Conservation (phyloP, 2,888 invertebrate species). For the Orthonychiurus folsomi region DNA sequence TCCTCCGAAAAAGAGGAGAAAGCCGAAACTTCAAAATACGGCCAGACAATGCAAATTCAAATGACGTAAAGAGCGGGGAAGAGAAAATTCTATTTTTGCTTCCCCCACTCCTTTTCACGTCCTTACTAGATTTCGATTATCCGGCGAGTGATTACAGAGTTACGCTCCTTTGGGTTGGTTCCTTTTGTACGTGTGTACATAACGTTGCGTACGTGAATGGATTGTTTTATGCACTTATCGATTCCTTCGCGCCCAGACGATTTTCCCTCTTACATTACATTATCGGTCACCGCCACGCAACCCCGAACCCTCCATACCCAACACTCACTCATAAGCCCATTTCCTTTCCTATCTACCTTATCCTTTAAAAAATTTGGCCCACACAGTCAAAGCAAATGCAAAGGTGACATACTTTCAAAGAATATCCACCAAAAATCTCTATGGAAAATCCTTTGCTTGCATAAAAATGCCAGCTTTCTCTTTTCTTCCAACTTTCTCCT, state of each 20-base stretch:
- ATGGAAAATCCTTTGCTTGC: too few relatives aligned
- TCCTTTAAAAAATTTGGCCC: too few relatives aligned
- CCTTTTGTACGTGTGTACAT: background rate
- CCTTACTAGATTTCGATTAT: background rate
- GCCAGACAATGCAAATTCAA: background rate
- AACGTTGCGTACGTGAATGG: background rate
- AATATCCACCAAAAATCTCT: too few relatives aligned
- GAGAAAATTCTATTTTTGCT: background rate
- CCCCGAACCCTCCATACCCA: too few relatives aligned
- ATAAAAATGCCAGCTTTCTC: background rate
- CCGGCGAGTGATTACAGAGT: background rate
- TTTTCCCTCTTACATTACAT: too few relatives aligned
- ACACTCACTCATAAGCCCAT: too few relatives aligned
- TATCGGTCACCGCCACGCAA: too few relatives aligned
- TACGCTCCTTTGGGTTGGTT: background rate
- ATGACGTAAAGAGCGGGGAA: background rate
- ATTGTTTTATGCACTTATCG: constrained; percentile 1
- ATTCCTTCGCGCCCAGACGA: background rate
- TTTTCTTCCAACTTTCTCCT: background rate
- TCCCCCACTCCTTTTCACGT: background rate
- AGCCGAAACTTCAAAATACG: background rate
- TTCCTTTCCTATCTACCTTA: too few relatives aligned
- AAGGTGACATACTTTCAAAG: background rate
- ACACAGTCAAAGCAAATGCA: background rate
- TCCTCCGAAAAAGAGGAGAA: background rate